Evolutionary conservation across 2,113 vertebrate genomes (phyloP), one percentile per base, ranked within the genome.

Genomic region (Shinisaurus crocodilurus): DNA sequence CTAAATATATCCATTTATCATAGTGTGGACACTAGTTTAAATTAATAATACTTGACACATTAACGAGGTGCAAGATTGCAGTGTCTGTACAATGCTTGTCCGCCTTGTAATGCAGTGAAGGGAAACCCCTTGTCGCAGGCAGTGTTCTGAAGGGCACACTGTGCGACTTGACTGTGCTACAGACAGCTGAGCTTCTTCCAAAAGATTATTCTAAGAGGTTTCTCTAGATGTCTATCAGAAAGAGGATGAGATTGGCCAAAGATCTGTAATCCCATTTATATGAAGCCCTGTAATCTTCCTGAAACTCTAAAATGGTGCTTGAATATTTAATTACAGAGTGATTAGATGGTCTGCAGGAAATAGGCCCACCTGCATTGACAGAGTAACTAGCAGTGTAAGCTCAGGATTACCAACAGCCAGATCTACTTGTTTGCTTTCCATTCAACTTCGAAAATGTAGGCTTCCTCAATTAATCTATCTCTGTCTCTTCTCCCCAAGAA

Each of bases 211-310:
- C 6, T 94, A 97, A 96, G 80, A 95, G 94, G 91, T 96, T 96
- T 97, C 93, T 94, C 89, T 86, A 86, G 90, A 91, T 94, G 85
- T 95, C 95, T 95, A 95, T 94, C 93, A 92, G 90, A 95, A 90
- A 91, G 94, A 94, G 91, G 96, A 96, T 96, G 91, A 95, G 93
- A 94, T 95, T 93, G 94, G 92, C 94, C 85, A 89, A 89, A 83
- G 88, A 95, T 94, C 85, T 95, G 80, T 96, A 96, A 97, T 97
- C 96, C 95, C 91, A 90, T 95, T 96, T 96, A 95, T 95, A 95
- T 93, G 94, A 97, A 95, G 95, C 96, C 93, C 91, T 96, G 94
- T 97, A 96, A 97, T 97, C 97, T 96, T 96, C 91, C 90, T n/a
- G 94, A 96, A 97, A 96, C 97, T 95, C 95, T 95, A 97, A 97